Base-by-base conservation (phyloP, 2,888 invertebrate genomes). In the Patella caerulea region DNA sequence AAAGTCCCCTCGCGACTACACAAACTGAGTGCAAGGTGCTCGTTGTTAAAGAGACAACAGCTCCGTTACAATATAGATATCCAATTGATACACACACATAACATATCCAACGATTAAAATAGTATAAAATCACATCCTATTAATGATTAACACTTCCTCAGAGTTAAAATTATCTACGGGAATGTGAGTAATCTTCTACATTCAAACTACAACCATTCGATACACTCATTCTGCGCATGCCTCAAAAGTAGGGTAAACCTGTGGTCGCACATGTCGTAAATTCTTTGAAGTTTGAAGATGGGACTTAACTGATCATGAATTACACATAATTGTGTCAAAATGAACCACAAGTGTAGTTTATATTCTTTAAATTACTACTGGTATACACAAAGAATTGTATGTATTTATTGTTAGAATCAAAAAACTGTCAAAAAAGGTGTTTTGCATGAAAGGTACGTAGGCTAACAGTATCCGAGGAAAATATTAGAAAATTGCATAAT, bases 191-290 rank as follows among this genome's bases (percentile, higher is more conserved):
- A 71, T 55, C 77, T 74, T 73, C 70, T 70, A 75, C 45, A 74
- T 83, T 83, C 79, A 81, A 83, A 83, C 80, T 79, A 78, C 79
- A 79, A 75, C 81, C 81, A 83, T 82, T 83, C 81, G 80, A 80
- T 79, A 81, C 82, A 81, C 75, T 73, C 55, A 70, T 73, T 71
- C 29, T 59, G 75, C 82, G 83, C 83, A 82, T 83, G 83, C 83
- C 45, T n/a, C 65, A 19, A 12, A 19, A n/a, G 19, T 19, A n/a
- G 65, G n/a, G 65, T n/a, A n/a, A 19, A 19, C 65, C 65, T n/a
- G 65, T 65, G 65, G 65, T 65, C 65, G 65, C 65, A n/a, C n/a
- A 19, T 19, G 65, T 19, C n/a, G 65, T 19, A 65, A 19, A 65
- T 65, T n/a, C 65, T 65, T 45, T 45, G 45, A 45, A 19, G 65